Evolutionary conservation across 1,140 invertebrate species (phyloP).

Genomic region (Anadara kagoshimensis): DNA sequence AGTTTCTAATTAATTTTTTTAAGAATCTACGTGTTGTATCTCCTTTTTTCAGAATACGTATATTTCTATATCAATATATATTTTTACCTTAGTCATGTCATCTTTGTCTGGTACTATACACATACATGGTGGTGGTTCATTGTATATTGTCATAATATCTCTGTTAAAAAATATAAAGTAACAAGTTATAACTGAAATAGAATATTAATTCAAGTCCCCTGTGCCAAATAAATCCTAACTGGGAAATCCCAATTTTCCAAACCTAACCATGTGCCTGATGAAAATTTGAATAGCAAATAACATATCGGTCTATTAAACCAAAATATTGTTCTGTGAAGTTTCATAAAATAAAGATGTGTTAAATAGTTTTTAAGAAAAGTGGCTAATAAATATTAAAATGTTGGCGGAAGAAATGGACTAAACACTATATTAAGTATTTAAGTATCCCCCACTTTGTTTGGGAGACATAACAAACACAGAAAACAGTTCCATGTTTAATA

Average conservation of each 20-base stretch:
- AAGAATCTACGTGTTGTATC: no score
- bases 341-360: neutral
- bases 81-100: conserved; percentile 75
- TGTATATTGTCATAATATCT: conserved; percentile 77
- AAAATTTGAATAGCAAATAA: neutral
- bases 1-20: no score
- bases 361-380: no score
- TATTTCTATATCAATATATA: neutral
- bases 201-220: neutral
- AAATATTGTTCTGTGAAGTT: neutral
- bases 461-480: no score
- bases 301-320: neutral
- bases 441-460: no score
- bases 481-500: no score
- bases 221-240: no score
- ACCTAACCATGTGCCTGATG: neutral
- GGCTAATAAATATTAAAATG: no score
- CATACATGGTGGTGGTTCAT: conserved; percentile 78
- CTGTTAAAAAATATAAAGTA: conserved; percentile 67
- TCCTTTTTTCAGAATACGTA: no score
- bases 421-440: no score
- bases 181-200: neutral
- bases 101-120: conserved; percentile 78
- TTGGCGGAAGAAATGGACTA: no score
- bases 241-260: neutral